Evolutionary conservation across 2,113 vertebrate species (phyloP).

Genomic region (Clinocottus analis): DNA sequence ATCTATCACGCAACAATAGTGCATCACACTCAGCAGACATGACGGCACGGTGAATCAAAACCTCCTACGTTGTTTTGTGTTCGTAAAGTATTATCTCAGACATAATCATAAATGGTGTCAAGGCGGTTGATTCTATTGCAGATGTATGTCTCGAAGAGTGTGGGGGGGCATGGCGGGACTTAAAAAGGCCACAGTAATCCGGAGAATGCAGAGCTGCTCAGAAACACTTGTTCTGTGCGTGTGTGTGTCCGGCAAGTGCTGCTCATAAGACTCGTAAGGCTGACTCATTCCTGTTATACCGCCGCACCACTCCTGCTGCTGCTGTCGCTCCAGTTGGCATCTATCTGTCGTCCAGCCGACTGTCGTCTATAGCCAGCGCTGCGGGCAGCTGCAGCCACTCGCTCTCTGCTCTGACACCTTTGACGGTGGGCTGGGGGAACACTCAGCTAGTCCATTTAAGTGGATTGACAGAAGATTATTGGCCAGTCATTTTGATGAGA

Average conservation of each 20-base stretch:
- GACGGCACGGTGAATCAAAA: constrained; percentile 3
- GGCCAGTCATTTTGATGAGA: too few species aligned
- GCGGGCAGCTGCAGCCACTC: constrained; percentile 32
- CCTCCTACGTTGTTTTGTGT: not conserved
- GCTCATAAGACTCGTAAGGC: constrained; percentile 30
- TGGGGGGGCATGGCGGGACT: not conserved
- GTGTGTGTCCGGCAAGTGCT: constrained; percentile 59
- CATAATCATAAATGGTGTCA: constrained; percentile 7
- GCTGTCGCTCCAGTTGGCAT: constrained; percentile 43
- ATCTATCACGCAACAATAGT: too few species aligned
- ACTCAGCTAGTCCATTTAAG: too few species aligned
- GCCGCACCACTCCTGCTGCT: not conserved
- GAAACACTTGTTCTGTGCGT: constrained; percentile 62
- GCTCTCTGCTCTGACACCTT: too few species aligned
- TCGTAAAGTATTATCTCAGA: not conserved
- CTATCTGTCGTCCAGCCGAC: constrained; percentile 30
- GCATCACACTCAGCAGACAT: not conserved
- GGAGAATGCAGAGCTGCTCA: constrained; percentile 55
- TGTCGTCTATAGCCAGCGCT: constrained; percentile 28
- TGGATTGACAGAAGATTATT: too few species aligned
- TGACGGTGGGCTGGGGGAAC: too few species aligned
- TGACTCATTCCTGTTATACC: constrained; percentile 59
- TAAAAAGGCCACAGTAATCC: constrained; percentile 46
- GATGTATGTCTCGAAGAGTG: not conserved
- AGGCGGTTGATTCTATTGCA: constrained; percentile 4